phyloP scores from a whole-genome alignment of 2,113 vertebrate genomes.

The Bufo gargarizans region DNA sequence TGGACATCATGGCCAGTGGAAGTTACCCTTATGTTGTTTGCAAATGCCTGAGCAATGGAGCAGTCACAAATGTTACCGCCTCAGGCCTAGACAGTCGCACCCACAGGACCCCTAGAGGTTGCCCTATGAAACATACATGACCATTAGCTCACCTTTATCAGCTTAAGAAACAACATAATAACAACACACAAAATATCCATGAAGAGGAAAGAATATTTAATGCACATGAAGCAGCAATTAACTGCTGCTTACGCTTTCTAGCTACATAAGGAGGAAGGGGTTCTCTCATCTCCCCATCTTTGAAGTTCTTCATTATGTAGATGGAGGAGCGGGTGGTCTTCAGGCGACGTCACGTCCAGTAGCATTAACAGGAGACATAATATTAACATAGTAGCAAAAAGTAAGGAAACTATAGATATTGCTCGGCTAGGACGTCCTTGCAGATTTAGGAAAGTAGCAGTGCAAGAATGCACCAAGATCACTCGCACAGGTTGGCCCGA shows the following conservation, averaged over 20 bases:
- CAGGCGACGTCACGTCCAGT: neutral
- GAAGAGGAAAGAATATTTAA: neutral
- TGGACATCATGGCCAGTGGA: neutral
- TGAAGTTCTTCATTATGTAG: neutral
- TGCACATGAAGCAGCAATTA: neutral
- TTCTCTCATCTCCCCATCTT: neutral
- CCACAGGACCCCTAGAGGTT: no score
- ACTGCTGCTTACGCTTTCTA: neutral
- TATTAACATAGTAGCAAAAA: neutral
- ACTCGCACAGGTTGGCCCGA: constrained; percentile 38
- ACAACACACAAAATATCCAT: neutral
- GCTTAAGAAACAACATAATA: neutral
- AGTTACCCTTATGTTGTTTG: neutral
- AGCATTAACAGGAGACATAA: neutral
- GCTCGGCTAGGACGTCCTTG: neutral
- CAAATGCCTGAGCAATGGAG: no score
- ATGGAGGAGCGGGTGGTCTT: neutral
- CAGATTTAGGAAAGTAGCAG: constrained; percentile 32
- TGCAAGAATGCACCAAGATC: constrained; percentile 37
- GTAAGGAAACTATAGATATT: neutral
- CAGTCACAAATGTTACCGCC: no score
- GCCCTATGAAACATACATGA: no score
- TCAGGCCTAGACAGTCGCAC: no score
- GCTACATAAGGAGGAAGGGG: neutral
- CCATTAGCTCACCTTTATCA: neutral